These are phyloP conservation scores for Drosophila pachea DNA, from an alignment of 1,140 invertebrate species.

Conservation along the genomic window DNA sequence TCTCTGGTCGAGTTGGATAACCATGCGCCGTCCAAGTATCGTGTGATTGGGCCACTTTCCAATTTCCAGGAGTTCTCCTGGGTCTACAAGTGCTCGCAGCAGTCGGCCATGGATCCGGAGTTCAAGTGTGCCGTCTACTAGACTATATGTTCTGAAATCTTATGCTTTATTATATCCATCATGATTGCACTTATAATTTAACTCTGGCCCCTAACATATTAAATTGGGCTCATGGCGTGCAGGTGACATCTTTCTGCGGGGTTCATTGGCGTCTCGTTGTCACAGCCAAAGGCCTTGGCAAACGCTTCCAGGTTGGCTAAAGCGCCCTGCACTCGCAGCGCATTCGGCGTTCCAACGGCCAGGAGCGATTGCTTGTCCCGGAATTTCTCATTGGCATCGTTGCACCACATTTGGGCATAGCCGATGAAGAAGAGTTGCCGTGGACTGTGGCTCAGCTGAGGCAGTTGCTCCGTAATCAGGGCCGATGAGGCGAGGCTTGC, in stretches of 20 bases:
- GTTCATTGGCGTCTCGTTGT: conserved; percentile 81
- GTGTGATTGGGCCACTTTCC: conserved; percentile 93
- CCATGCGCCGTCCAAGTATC: conserved; percentile 87
- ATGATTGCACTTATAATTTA: neutral
- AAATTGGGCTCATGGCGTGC: conserved; percentile 27
- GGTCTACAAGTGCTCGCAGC: conserved; percentile 62
- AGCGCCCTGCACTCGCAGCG: conserved; percentile 56
- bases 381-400: conserved; percentile 52
- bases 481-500: conserved; percentile 18
- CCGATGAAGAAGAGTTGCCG: conserved; percentile 87
- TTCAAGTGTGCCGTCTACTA: conserved; percentile 68
- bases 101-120: conserved; percentile 63
- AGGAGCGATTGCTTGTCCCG: conserved; percentile 72
- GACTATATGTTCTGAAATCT: neutral
- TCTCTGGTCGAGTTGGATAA: conserved; percentile 83
- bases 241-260: conserved; percentile 80
- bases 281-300: conserved; percentile 47
- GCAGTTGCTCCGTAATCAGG: conserved; percentile 77
- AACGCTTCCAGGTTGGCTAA: conserved; percentile 58
- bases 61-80: conserved; percentile 92
- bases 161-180: neutral
- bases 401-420: conserved; percentile 81
- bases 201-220: neutral
- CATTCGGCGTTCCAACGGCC: conserved; percentile 46
- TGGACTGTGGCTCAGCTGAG: conserved; percentile 79